Evolutionary conservation across 2,888 invertebrate genomes (phyloP).

Genomic region (Maniola hyperantus): DNA sequence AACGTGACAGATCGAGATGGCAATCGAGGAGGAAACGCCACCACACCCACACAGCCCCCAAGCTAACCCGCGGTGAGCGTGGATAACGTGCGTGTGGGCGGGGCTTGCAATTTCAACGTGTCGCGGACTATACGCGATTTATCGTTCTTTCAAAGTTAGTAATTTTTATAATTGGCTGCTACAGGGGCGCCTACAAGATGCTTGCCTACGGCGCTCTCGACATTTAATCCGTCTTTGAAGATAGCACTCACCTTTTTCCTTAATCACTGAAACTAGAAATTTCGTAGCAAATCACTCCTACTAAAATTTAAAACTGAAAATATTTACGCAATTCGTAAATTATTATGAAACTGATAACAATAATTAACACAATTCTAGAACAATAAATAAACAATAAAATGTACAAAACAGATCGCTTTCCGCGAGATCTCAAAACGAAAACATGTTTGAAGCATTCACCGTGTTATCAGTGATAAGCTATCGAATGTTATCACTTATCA

Average conservation of each 20-base stretch:
- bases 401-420: conserved; percentile 15
- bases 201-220: too few relatives aligned
- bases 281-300: background rate
- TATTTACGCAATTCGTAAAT: background rate
- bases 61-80: too few relatives aligned
- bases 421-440: conserved; percentile 36
- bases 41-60: too few relatives aligned
- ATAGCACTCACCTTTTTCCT: conserved; percentile 3
- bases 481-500: conserved; percentile 37
- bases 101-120: too few relatives aligned
- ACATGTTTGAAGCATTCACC: conserved; percentile 38
- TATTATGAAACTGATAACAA: background rate
- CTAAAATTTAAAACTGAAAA: background rate
- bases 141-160: too few relatives aligned
- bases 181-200: too few relatives aligned
- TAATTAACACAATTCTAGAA: background rate
- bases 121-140: too few relatives aligned
- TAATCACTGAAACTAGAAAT: background rate
- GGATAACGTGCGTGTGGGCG: too few relatives aligned
- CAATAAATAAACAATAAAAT: background rate
- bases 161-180: too few relatives aligned
- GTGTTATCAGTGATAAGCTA: conserved; percentile 38
- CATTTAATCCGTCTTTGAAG: too few relatives aligned
- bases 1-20: too few relatives aligned
- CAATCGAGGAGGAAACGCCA: too few relatives aligned